Evolutionary conservation across 2,113 vertebrate genomes (phyloP), one percentile per base, ranked within the genome.

Genomic region (Pyrgilauda ruficollis): DNA sequence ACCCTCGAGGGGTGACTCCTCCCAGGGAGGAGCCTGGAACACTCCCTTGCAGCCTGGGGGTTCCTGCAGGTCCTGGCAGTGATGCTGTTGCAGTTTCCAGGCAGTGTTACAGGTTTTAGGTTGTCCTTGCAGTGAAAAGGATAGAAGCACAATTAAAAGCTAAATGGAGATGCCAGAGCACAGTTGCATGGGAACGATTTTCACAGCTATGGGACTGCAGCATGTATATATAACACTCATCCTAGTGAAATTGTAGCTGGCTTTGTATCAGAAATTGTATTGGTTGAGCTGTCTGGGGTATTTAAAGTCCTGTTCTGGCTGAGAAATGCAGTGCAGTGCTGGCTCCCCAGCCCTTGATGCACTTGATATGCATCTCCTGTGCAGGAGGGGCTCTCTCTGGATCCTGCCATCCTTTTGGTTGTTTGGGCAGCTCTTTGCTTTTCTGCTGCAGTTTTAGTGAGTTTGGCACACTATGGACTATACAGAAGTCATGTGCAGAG

Each of bases 231-330:
- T 37, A 59, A 39, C 46, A 39, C 43, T 89, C 28, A 59, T 69
- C 61, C 61, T 26, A 83, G 62, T 52, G 90, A 85, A 93, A 87
- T 9, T 17, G 47, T 76, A 83, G 37, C 62, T 93, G 64, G 62
- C 50, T 84, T 84, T 90, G 64, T 56, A 84, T 70, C 87, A 90
- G 64, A 70, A 84, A 70, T 70, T 47, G 53, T 77, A 83, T 76
- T 10, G 5, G n/a, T 76, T 79, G 73, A 64, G 11, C 58, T 76
- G 67, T 50, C 41, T 68, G 58, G 58, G 37, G 49, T 49, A 50
- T 80, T 76, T 73, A 5, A 92, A 92, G 70, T 80, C 70, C 52
- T 73, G n/a, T 49, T 84, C 64, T 82, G 84, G 47, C 23, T 91
- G 78, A 53, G 3, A 12, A 52, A 67, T 0, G 5, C 52, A 31